Percentiles rank a stretch among this genome's conserved stretches.
phyloP scores from a whole-genome alignment of 2,113 vertebrate species.

The Illadopsis cleaveri region DNA sequence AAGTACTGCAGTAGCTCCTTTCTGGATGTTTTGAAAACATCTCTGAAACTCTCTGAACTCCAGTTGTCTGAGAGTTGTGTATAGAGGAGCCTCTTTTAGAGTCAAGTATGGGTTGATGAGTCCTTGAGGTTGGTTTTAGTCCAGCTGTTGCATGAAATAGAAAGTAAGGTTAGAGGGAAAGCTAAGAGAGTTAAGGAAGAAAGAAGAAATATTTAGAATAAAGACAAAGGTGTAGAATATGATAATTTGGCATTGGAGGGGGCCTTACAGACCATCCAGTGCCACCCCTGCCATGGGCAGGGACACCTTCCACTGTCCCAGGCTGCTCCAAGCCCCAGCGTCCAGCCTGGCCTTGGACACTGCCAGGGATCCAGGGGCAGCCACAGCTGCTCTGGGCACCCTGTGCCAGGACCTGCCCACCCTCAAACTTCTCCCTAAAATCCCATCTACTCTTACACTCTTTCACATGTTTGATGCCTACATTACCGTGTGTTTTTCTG shows the following conservation, averaged over 20 bases:
- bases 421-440: background rate
- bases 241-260: background rate
- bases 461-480: background rate
- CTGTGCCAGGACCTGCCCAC: background rate
- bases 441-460: background rate
- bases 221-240: background rate
- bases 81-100: background rate
- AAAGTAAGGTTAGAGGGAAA: background rate
- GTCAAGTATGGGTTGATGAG: background rate
- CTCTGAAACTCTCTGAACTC: background rate
- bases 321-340: background rate
- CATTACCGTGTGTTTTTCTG: background rate
- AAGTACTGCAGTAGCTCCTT: background rate
- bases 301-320: background rate
- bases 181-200: background rate
- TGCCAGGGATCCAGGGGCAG: background rate
- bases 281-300: background rate
- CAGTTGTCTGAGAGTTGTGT: background rate
- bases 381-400: background rate
- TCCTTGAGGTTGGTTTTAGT: background rate
- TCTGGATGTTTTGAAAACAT: background rate
- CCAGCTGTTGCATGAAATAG: background rate
- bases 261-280: rapidly evolving
- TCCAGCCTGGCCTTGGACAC: background rate
- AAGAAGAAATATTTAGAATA: background rate